Percentiles rank a stretch among this genome's conserved stretches.
phyloP scores from a whole-genome alignment of 2,888 invertebrate genomes.

The Tinea pellionella region DNA sequence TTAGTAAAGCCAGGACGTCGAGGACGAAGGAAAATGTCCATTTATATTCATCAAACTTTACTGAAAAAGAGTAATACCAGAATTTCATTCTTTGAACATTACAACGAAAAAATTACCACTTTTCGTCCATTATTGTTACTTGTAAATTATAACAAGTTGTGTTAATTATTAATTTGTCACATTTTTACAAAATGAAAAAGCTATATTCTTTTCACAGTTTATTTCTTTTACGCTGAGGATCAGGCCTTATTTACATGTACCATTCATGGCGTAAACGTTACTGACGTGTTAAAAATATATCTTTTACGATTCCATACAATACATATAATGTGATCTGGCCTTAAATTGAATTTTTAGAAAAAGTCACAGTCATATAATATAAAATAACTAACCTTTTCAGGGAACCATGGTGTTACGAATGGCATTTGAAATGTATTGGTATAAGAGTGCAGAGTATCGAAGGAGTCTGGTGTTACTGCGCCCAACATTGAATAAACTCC shows the following conservation, averaged over 20 bases:
- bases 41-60: slow-evolving; percentile 27
- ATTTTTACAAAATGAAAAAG: no score
- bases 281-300: no score
- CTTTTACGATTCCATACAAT: no score
- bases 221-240: no score
- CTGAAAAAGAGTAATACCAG: slow-evolving; percentile 7
- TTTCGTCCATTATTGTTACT: not conserved
- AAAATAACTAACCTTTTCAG: slow-evolving; percentile 77
- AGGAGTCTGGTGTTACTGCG: slow-evolving; percentile 93
- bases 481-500: slow-evolving; percentile 92
- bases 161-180: no score
- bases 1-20: slow-evolving; percentile 7
- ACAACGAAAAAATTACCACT: not conserved
- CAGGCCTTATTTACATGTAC: no score
- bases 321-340: no score
- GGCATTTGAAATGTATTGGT: slow-evolving; percentile 96
- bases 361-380: no score
- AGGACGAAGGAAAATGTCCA: slow-evolving; percentile 15
- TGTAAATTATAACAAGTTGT: no score
- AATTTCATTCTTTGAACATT: not conserved
- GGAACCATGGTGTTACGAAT: slow-evolving; percentile 94
- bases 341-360: no score
- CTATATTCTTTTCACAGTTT: no score
- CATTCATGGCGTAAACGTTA: no score
- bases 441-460: slow-evolving; percentile 93